A percentile compares a stretch with the other conserved stretches of the same genome.
Evolutionary conservation across 2,888 invertebrate genomes (phyloP).

Genomic region (Caenorhabditis virilis): DNA sequence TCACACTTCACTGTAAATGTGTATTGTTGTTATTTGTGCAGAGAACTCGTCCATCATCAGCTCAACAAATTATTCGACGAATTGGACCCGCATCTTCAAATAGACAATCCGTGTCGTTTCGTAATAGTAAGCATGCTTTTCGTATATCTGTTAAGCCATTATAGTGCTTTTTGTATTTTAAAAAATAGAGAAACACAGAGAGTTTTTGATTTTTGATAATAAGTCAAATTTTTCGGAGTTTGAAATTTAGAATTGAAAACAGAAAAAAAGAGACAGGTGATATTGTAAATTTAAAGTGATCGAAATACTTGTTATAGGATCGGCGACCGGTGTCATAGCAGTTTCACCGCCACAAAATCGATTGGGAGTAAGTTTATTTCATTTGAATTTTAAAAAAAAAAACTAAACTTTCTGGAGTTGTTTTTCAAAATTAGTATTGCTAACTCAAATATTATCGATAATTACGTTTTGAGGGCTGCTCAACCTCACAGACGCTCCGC

Average conservation of each 20-base stretch:
- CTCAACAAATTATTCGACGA: slow-evolving; percentile 15
- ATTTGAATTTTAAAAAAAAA: not conserved
- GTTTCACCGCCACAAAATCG: too few relatives aligned
- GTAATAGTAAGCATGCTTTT: slow-evolving; percentile 33
- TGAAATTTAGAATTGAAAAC: not conserved
- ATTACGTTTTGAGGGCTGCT: too few relatives aligned
- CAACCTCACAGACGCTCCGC: too few relatives aligned
- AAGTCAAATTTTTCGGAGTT: not conserved
- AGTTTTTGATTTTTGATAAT: not conserved
- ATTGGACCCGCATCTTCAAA: slow-evolving; percentile 9
- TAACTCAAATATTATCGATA: too few relatives aligned
- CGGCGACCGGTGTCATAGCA: too few relatives aligned
- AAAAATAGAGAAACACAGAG: not conserved
- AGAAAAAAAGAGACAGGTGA: not conserved
- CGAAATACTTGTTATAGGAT: too few relatives aligned
- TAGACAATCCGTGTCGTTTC: slow-evolving; percentile 9
- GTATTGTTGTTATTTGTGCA: not conserved
- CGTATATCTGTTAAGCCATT: not conserved
- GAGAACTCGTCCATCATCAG: slow-evolving; percentile 23
- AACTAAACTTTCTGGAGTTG: not conserved
- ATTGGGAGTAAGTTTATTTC: not conserved
- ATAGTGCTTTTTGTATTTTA: not conserved
- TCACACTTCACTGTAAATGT: not conserved
- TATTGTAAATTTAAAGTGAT: too few relatives aligned
- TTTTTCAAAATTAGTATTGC: too few relatives aligned